Evolutionary conservation across 2,797 vertebrate genomes (phyloP), one percentile per base, ranked within the genome.

Genomic region (Phoeniculus purpureus): DNA sequence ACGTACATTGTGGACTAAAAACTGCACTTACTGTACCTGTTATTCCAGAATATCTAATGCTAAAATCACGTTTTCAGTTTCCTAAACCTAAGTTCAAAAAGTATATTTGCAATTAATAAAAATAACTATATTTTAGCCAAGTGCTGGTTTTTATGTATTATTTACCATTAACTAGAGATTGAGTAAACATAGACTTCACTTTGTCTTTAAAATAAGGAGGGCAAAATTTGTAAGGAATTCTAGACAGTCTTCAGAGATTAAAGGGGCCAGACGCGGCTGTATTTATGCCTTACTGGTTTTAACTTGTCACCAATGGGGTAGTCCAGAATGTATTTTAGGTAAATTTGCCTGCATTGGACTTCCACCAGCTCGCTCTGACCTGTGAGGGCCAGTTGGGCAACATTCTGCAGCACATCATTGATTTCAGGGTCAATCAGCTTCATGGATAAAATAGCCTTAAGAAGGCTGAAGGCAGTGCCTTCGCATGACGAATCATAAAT

Each of bases 391-490:
- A 99, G 96, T 85, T 98, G 98, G 94, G 99, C 98, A 73, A 99
- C 98, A 97, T 99, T 99, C 88, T 97, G 97, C 98, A 99, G 97
- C 93, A 99, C 97, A 45, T 98, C 98, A 89, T 99, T 98, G 78
- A 99, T 99, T 97, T 99, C 99, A 21, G 99, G 99, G 48, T 99
- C 99, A 20, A 99, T 89, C 37, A 99, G 97, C 95, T 98, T 99
- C 96, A 98, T 98, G 83, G 98, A 99, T 78, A 99, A 96, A 96
- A 99, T 99, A 7, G 99, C 99, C 98, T 99, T 99, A 10, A 99
- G 98, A 91, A 99, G 98, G 47, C 99, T 98, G 32, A 99, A 99
- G 9, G 99, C 99, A 1, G 99, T 99, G 58, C 99, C 98, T 96
- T 99, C 99, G 65, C 99, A 98, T 5, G 99, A 98, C 47, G 98